Conservation (phyloP, 2,797 vertebrate species). For the Danio aesculapii region DNA sequence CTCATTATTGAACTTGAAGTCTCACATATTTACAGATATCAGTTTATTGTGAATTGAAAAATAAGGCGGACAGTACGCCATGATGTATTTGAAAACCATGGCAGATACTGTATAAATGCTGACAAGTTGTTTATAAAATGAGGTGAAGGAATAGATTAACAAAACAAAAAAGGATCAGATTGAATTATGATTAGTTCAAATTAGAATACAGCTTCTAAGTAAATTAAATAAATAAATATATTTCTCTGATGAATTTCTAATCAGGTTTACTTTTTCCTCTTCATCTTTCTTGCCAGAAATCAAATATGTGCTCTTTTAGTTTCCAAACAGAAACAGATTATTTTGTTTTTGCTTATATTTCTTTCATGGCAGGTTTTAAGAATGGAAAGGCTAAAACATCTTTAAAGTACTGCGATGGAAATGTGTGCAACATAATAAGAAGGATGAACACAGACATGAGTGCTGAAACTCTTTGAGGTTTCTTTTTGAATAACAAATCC, state of each 20-base stretch:
- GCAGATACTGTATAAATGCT: slow-evolving; percentile 19
- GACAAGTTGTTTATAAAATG: slow-evolving; percentile 23
- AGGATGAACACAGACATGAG: background rate
- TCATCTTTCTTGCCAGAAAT: background rate
- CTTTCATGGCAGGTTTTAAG: background rate
- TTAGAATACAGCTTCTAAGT: slow-evolving; percentile 46
- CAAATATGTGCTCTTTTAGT: background rate
- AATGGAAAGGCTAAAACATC: background rate
- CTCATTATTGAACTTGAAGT: no score
- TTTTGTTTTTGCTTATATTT: slow-evolving; percentile 5
- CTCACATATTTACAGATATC: no score
- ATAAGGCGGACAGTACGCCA: background rate
- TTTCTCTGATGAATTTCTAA: slow-evolving; percentile 7
- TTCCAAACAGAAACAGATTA: background rate
- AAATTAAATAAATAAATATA: slow-evolving; percentile 24
- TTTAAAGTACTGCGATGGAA: slow-evolving; percentile 14
- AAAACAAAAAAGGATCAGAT: slow-evolving; percentile 14
- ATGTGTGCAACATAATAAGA: slow-evolving; percentile 11
- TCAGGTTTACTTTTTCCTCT: background rate
- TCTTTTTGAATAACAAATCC: background rate
- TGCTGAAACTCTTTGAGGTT: background rate
- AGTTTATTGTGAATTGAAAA: no score
- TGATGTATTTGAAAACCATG: background rate
- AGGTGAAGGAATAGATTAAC: slow-evolving; percentile 20
- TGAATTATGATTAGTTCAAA: slow-evolving; percentile 56